Evolutionary conservation across 2,797 vertebrate genomes (phyloP).

Genomic region (Benthosema pterotum): DNA sequence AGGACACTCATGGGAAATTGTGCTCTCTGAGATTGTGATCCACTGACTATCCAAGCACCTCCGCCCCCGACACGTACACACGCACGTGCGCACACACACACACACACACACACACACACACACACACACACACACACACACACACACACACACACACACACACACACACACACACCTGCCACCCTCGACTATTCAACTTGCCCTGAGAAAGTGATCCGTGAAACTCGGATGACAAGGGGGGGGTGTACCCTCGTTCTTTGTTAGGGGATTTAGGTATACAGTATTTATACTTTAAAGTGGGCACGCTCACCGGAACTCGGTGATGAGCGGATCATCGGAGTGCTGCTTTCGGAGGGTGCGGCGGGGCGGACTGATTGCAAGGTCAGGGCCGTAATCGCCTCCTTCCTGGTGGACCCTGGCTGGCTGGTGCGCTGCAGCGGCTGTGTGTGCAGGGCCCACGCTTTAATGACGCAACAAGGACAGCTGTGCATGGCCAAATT

Average conservation of each 20-base stretch:
- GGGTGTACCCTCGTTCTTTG: constrained; percentile 33
- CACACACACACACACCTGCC: constrained; percentile 53
- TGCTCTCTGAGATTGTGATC: constrained; percentile 56
- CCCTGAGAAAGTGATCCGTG: constrained; percentile 59
- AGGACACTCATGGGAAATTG: constrained; percentile 76
- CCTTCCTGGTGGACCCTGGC: constrained; percentile 30
- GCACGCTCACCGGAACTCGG: background rate
- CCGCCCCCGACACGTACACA: constrained; percentile 51
- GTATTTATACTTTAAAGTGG: constrained; percentile 7
- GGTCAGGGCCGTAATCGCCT: constrained; percentile 42
- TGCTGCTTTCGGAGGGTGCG: constrained; percentile 3
- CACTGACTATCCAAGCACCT: constrained; percentile 36
- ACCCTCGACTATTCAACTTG: constrained; percentile 47
- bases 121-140: constrained; percentile 57
- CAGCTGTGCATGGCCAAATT: background rate
- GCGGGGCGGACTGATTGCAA: constrained; percentile 37
- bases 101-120: constrained; percentile 54
- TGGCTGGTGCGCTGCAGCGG: too few relatives aligned
- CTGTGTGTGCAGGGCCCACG: background rate
- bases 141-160: constrained; percentile 53
- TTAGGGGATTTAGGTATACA: constrained; percentile 33
- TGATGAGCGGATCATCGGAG: background rate
- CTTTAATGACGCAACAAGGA: too few relatives aligned
- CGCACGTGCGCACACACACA: constrained; percentile 52
- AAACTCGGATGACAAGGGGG: constrained; percentile 30